A percentile compares a stretch with the other conserved stretches of the same genome.
Evolutionary conservation across 2,888 invertebrate genomes (phyloP).

Genomic region (Perizoma affinitatum): DNA sequence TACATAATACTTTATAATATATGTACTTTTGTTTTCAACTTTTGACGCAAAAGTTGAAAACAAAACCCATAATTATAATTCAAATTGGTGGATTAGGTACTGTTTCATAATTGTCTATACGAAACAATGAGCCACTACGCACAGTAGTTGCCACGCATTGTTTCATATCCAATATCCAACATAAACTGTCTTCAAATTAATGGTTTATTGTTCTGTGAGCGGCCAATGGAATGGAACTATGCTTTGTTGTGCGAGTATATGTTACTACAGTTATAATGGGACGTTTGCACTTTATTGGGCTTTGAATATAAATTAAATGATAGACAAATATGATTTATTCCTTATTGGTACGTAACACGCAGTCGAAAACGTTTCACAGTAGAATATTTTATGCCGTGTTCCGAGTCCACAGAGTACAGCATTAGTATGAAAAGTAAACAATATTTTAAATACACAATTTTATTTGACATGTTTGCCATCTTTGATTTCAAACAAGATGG

Average conservation of each 20-base stretch:
- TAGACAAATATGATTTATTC: not conserved
- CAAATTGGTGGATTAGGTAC: no score
- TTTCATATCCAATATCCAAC: slow-evolving; percentile 43
- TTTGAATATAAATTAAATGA: slow-evolving; percentile 11
- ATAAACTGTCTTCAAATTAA: slow-evolving; percentile 68
- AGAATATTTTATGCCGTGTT: no score
- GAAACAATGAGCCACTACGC: slow-evolving; percentile 40
- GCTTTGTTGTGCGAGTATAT: slow-evolving; percentile 50
- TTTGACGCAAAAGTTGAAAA: no score
- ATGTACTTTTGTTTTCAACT: no score
- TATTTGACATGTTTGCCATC: no score
- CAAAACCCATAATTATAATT: no score
- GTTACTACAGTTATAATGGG: slow-evolving; percentile 45
- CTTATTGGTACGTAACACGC: not conserved
- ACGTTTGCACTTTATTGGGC: slow-evolving; percentile 20
- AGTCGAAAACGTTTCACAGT: not conserved
- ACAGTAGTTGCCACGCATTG: slow-evolving; percentile 55
- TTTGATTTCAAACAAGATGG: no score
- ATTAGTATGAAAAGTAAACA: no score
- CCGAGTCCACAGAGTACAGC: no score
- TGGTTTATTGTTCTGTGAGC: slow-evolving; percentile 59
- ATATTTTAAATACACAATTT: no score
- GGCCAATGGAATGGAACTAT: slow-evolving; percentile 66
- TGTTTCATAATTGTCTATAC: slow-evolving; percentile 13
- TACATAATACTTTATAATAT: no score